phyloP scores from a whole-genome alignment of 2,113 vertebrate species.

The Chionomys nivalis region DNA sequence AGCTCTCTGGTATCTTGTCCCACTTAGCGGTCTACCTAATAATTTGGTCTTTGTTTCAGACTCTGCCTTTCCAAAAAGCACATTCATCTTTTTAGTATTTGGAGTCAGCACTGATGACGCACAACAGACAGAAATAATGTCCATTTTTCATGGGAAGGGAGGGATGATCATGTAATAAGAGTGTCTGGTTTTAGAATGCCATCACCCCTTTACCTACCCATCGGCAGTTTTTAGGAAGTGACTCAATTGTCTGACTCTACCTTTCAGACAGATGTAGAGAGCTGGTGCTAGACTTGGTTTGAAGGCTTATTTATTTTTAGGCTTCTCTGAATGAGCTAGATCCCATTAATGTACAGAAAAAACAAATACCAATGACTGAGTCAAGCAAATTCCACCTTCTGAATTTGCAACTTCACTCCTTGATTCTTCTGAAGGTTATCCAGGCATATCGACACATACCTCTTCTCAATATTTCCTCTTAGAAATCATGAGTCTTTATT shows the following conservation, averaged over 20 bases:
- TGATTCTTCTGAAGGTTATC: conserved; percentile 17
- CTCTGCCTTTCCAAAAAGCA: background rate
- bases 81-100: background rate
- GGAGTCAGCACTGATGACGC: conserved; percentile 21
- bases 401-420: background rate
- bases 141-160: background rate
- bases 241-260: conserved; percentile 76
- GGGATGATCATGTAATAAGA: background rate
- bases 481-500: background rate
- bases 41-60: background rate
- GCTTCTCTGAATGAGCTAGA: conserved; percentile 58
- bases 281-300: conserved; percentile 54
- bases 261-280: conserved; percentile 71
- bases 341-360: background rate
- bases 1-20: background rate
- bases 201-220: background rate
- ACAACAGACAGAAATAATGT: background rate
- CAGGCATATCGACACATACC: background rate
- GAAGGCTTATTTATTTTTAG: conserved; percentile 76
- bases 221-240: conserved; percentile 51
- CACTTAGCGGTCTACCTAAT: background rate
- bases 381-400: conserved; percentile 6
- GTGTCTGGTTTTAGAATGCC: conserved; percentile 41
- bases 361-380: background rate
- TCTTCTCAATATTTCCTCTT: background rate